A percentile compares a stretch with the other conserved stretches of the same genome.
phyloP scores from a whole-genome alignment of 2,888 invertebrate genomes.

The Sesia apiformis region DNA sequence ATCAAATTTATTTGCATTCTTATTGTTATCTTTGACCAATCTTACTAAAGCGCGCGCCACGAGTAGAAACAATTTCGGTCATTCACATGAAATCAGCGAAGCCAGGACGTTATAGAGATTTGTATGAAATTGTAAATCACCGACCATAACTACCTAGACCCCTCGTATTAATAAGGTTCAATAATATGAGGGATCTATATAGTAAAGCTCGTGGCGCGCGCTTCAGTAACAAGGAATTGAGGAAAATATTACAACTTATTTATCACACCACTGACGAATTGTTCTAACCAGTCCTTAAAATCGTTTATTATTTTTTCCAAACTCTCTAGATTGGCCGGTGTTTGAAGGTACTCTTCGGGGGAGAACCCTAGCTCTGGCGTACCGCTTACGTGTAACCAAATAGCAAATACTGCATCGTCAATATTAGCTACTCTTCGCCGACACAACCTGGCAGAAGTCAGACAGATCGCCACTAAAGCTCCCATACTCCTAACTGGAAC shows the following conservation, averaged over 20 bases:
- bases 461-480: slow-evolving; percentile 36
- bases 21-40: no score
- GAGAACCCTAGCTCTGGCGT: slow-evolving; percentile 51
- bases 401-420: slow-evolving; percentile 56
- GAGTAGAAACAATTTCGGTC: no score
- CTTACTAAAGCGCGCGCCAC: no score
- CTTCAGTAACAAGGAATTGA: not conserved
- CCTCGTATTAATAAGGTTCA: no score
- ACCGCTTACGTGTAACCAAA: slow-evolving; percentile 59
- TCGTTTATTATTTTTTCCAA: slow-evolving; percentile 39
- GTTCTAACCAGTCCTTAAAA: slow-evolving; percentile 52
- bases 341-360: slow-evolving; percentile 53
- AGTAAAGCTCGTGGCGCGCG: no score
- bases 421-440: slow-evolving; percentile 36
- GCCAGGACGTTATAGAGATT: no score
- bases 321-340: slow-evolving; percentile 41
- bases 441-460: slow-evolving; percentile 52
- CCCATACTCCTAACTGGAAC: slow-evolving; percentile 47
- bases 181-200: no score
- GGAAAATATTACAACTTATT: slow-evolving; percentile 8
- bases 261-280: slow-evolving; percentile 31
- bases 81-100: no score
- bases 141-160: no score
- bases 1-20: no score
- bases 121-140: no score